A percentile compares a stretch with the other conserved stretches of the same genome.
Conservation (phyloP, 2,113 vertebrate genomes). For the Ancistrus triradiatus region DNA sequence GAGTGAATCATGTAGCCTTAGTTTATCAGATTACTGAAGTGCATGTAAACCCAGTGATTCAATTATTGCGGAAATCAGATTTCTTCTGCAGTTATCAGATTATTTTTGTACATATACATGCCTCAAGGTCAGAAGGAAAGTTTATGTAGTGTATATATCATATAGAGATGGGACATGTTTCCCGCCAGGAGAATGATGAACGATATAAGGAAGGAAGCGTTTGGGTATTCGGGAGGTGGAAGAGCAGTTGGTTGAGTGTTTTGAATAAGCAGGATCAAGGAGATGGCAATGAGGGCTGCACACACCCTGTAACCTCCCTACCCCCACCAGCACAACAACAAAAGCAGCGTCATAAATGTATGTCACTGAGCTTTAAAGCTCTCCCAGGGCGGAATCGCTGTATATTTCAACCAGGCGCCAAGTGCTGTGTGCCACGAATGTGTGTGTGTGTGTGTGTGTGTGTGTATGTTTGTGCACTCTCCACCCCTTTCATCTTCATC, state of each 20-base stretch:
- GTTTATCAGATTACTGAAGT: background rate
- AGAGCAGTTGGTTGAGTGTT: constrained; percentile 58
- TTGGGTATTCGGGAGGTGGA: no score
- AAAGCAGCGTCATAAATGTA: constrained; percentile 77
- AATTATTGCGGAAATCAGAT: no score
- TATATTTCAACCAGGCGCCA: constrained; percentile 53
- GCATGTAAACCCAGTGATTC: background rate
- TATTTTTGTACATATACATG: background rate
- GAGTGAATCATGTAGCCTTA: background rate
- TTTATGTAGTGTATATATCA: background rate
- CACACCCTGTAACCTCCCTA: no score
- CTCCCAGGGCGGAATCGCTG: constrained; percentile 61
- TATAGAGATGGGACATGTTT: no score
- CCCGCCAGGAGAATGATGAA: no score
- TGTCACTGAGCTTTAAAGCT: constrained; percentile 77
- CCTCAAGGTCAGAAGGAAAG: background rate
- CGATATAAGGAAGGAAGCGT: no score
- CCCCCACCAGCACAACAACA: no score
- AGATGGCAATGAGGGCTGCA: constrained; percentile 60
- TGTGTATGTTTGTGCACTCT: constrained; percentile 39
- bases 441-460: constrained; percentile 61
- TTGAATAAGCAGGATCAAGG: constrained; percentile 68
- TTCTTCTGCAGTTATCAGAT: background rate
- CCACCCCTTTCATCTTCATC: constrained; percentile 47
- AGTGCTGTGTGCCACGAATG: constrained; percentile 53